Conservation (phyloP, 2,113 vertebrate genomes). For the Sitta europaea region DNA sequence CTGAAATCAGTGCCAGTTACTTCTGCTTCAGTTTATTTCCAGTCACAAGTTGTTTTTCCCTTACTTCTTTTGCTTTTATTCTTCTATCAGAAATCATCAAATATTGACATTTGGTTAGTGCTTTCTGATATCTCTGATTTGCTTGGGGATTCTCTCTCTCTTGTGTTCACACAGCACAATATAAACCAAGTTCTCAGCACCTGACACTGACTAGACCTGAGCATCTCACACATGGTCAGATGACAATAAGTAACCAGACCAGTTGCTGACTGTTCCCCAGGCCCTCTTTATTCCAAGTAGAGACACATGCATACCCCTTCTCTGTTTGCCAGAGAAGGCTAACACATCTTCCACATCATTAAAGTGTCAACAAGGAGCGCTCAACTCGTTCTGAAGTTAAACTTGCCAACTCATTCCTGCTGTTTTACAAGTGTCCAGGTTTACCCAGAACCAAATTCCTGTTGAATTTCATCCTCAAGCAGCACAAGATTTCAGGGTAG, state of each 20-base stretch:
- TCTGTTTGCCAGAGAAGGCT: neutral
- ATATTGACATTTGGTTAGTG: neutral
- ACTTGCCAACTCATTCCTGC: neutral
- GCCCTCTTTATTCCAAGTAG: neutral
- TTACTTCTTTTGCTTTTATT: neutral
- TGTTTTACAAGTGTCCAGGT: neutral
- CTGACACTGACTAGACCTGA: fast-evolving
- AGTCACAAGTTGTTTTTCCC: neutral
- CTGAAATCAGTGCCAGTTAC: neutral
- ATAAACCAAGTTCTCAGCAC: neutral
- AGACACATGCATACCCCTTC: neutral
- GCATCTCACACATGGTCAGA: neutral
- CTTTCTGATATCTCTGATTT: neutral
- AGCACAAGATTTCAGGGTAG: neutral
- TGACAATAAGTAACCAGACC: neutral
- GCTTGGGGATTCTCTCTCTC: fast-evolving
- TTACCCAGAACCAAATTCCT: neutral
- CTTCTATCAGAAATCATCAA: neutral
- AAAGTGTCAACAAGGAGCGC: neutral
- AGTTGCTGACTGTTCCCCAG: neutral
- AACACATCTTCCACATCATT: neutral
- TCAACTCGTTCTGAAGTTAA: neutral
- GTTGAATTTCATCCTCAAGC: neutral
- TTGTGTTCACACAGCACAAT: neutral
- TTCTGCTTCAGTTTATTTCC: neutral